Conservation (phyloP, 1,140 invertebrate genomes). For the Pseudomyrmex dendroicus region DNA sequence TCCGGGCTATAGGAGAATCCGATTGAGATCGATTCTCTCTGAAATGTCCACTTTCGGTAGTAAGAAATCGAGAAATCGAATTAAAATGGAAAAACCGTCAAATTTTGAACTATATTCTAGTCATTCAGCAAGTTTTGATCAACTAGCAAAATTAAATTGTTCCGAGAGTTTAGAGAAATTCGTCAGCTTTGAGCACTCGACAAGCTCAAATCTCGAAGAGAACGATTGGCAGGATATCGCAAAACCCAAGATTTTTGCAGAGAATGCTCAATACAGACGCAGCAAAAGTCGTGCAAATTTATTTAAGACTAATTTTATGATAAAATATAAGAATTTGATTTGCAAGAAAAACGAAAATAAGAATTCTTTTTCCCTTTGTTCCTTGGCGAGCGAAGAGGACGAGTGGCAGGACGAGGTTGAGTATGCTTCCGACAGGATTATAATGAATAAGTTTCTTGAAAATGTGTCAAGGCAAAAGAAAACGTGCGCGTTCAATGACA, state of each 20-base stretch:
- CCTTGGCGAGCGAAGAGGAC: constrained; percentile 16
- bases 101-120: neutral
- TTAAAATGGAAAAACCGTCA: neutral
- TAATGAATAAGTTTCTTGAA: constrained; percentile 61
- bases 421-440: neutral
- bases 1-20: constrained; percentile 48
- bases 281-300: neutral
- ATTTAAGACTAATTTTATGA: neutral
- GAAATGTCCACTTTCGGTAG: neutral
- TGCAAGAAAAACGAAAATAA: neutral
- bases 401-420: constrained; percentile 59
- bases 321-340: neutral
- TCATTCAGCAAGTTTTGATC: constrained; percentile 11
- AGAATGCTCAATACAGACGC: neutral
- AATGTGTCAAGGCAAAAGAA: constrained; percentile 49
- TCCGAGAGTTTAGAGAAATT: constrained; percentile 33
- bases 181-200: constrained; percentile 25
- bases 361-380: neutral
- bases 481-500: constrained; percentile 25
- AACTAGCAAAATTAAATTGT: neutral
- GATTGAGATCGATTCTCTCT: constrained; percentile 39
- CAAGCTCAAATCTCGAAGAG: constrained; percentile 31
- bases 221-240: constrained; percentile 11
- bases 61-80: neutral
- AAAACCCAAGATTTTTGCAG: neutral